Conservation (phyloP, 2,113 vertebrate genomes). For the Ctenodactylus gundi region DNA sequence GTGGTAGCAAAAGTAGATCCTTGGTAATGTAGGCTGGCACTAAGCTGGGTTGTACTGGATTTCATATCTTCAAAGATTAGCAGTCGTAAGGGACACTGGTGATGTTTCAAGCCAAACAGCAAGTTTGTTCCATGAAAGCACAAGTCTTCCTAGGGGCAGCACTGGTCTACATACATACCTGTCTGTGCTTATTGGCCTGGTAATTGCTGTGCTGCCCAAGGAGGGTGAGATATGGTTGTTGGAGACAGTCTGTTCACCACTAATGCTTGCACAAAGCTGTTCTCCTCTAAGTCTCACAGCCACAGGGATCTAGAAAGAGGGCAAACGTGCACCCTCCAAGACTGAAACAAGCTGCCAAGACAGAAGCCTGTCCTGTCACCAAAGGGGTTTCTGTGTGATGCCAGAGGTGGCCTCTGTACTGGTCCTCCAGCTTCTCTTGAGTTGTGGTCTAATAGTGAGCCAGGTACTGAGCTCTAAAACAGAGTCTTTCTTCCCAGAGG, state of each 20-base stretch:
- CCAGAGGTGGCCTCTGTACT: no score
- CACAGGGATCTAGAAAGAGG: no score
- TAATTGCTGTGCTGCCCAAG: not conserved
- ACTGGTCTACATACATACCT: not conserved
- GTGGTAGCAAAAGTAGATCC: not conserved
- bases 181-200: not conserved
- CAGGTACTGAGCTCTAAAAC: not conserved
- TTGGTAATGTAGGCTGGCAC: not conserved
- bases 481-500: not conserved
- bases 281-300: not conserved
- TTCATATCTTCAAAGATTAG: not conserved
- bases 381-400: not conserved
- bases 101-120: no score
- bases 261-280: not conserved
- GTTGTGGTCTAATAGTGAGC: not conserved
- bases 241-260: not conserved
- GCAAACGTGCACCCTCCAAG: no score
- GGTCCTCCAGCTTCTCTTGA: not conserved
- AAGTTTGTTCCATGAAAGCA: not conserved
- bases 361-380: no score
- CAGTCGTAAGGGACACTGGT: not conserved
- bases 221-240: not conserved
- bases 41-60: not conserved
- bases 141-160: no score
- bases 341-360: not conserved